Percentiles rank a stretch among this genome's conserved stretches.
Evolutionary conservation across 2,797 vertebrate genomes (phyloP).

Genomic region (Pogoniulus pusillus): DNA sequence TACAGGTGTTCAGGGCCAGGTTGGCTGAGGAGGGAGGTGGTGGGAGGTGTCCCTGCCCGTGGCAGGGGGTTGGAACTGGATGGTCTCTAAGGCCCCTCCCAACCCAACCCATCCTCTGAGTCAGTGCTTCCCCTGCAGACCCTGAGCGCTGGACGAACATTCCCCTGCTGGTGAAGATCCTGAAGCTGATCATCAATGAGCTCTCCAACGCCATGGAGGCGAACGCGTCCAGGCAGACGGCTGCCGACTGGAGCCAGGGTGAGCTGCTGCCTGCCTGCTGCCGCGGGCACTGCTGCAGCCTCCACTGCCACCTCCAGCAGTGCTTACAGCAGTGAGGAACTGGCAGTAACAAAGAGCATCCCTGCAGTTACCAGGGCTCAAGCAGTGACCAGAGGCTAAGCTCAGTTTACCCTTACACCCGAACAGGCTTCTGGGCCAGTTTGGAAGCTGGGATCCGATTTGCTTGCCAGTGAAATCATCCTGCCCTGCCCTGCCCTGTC

Average conservation of each 20-base stretch:
- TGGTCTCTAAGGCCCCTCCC: too few relatives aligned
- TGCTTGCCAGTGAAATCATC: not conserved
- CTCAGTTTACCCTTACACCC: too few relatives aligned
- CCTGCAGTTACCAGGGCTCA: not conserved
- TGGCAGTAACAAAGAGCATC: not conserved
- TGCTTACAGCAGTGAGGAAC: not conserved
- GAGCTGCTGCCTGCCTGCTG: not conserved
- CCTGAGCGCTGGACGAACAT: conserved; percentile 98
- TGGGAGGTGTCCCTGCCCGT: too few relatives aligned
- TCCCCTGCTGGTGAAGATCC: conserved; percentile 95
- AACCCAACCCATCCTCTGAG: too few relatives aligned
- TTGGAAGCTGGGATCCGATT: not conserved
- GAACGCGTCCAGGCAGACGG: conserved; percentile 85
- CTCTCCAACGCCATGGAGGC: conserved; percentile 94
- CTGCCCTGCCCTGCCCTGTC: not conserved
- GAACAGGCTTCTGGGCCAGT: not conserved
- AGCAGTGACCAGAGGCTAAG: not conserved
- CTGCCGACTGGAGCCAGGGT: conserved; percentile 95
- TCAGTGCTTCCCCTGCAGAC: conserved; percentile 73
- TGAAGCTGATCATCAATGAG: conserved; percentile 96
- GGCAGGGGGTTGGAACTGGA: too few relatives aligned
- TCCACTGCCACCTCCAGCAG: not conserved
- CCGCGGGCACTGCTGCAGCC: not conserved
- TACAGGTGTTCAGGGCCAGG: too few relatives aligned
- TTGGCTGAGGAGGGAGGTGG: too few relatives aligned